These are phyloP conservation scores for Acanthisitta chloris DNA, from an alignment of 2,113 vertebrate species.

Conservation along the genomic window DNA sequence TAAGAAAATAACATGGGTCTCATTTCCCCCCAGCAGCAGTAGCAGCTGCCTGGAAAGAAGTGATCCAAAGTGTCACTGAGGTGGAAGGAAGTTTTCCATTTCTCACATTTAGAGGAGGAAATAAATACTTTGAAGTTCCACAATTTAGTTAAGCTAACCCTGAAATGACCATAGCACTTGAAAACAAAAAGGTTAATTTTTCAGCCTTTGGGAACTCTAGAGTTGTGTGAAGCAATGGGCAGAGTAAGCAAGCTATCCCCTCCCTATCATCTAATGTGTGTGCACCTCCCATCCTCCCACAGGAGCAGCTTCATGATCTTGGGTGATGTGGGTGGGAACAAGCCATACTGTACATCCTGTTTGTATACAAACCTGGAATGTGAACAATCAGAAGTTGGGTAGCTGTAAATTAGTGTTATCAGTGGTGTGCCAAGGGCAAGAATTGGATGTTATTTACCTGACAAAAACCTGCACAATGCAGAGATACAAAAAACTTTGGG, in stretches of 20 bases:
- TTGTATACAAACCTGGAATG: background rate
- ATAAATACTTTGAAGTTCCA: background rate
- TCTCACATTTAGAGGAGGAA: background rate
- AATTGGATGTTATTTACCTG: background rate
- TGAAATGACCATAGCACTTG: background rate
- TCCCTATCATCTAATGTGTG: background rate
- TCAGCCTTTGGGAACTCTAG: background rate
- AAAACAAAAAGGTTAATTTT: background rate
- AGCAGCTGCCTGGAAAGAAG: background rate
- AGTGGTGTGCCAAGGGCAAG: background rate
- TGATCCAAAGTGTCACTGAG: background rate
- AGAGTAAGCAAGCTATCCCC: background rate
- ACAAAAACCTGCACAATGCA: background rate
- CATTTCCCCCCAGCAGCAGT: background rate
- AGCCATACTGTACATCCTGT: background rate
- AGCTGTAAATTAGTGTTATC: background rate
- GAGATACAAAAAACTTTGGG: background rate
- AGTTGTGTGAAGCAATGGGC: background rate
- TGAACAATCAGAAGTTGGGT: background rate
- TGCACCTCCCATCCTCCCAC: background rate
- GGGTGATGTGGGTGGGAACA: background rate
- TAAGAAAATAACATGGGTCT: background rate
- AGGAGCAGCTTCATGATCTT: background rate
- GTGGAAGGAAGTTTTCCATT: background rate
- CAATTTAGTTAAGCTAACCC: background rate